phyloP scores from a whole-genome alignment of 2,888 invertebrate genomes.

The Nipponacmea schrenckii region DNA sequence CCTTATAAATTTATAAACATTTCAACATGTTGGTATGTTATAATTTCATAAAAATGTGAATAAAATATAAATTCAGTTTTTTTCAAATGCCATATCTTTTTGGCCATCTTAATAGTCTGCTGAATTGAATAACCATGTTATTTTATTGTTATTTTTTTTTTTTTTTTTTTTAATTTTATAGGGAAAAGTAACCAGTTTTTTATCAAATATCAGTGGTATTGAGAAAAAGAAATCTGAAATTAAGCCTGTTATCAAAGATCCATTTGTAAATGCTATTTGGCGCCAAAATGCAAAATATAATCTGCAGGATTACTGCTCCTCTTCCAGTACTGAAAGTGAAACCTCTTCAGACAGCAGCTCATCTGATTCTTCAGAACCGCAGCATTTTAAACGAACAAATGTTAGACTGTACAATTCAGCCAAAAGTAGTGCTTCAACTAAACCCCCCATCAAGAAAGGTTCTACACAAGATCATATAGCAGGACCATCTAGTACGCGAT shows the following conservation, averaged over 20 bases:
- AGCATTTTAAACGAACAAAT: background rate
- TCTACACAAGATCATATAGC: background rate
- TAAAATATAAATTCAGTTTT: no score
- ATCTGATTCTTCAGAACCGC: conserved; percentile 23
- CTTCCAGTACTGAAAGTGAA: conserved; percentile 30
- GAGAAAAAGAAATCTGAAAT: conserved; percentile 1
- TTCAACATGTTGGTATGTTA: no score
- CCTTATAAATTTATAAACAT: no score
- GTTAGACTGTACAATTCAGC: background rate
- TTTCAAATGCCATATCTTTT: no score
- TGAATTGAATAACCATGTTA: no score
- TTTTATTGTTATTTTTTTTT: no score
- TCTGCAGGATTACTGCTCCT: conserved; percentile 25
- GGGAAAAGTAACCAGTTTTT: conserved; percentile 28
- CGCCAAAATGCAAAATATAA: conserved; percentile 30
- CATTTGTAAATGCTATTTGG: conserved; percentile 32
- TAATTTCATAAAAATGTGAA: no score
- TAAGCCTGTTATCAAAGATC: conserved; percentile 15
- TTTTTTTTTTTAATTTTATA: background rate
- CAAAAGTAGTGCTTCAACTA: background rate
- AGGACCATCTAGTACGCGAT: background rate
- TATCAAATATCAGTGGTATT: background rate
- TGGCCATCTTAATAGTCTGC: no score
- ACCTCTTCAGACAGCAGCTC: conserved; percentile 28
- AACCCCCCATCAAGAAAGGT: background rate